Base-by-base conservation (phyloP, 2,113 vertebrate genomes). In the Callipepla californica region DNA sequence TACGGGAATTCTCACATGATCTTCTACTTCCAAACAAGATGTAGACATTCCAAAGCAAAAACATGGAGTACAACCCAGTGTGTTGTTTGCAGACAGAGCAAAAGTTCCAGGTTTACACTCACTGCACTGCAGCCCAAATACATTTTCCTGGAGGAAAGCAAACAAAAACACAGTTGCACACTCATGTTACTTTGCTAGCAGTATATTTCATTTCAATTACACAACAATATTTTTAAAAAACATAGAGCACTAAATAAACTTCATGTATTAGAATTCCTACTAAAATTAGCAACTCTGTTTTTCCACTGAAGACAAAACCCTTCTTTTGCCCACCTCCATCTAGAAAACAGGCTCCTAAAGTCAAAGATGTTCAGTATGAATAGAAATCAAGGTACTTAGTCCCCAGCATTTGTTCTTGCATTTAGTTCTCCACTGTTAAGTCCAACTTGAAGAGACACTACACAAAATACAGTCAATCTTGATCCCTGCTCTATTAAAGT, bases 21-120 rank as follows among this genome's bases (percentile, higher is more conserved):
- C 98, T 82, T 98, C 97, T 20, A 96, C 74, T 89, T 99, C 99
- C 1, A 97, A 98, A 89, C 99, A 99, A 62, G 94, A 76, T 1
- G 68, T 79, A 4, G 98, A 98, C 23, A 98, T 89, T 20, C 99
- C 99, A 3, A 97, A 99, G 94, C 99, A 99, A 97, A 99, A 99
- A 90, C 99, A 99, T 0, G 91, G 97, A 22, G 94, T 98, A 93
- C 99, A 99, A 5, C 99, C 99, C 4, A 94, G 80, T 1, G 98
- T 95, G 74, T 98, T 97, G 13, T 92, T 80, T 2, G 74, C 66
- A 2, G 87, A 97, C 28, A 99, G 96, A 63, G 97, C 98, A 16
- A 98, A 99, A 55, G 98, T 97, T 44, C 99, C 98, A 2, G 77
- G 85, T 36, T 97, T 97, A 61, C 99, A 99, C 87, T 98, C 97